Base-by-base conservation (phyloP, 2,888 invertebrate genomes). In the Eumacrocentrus americanus region DNA sequence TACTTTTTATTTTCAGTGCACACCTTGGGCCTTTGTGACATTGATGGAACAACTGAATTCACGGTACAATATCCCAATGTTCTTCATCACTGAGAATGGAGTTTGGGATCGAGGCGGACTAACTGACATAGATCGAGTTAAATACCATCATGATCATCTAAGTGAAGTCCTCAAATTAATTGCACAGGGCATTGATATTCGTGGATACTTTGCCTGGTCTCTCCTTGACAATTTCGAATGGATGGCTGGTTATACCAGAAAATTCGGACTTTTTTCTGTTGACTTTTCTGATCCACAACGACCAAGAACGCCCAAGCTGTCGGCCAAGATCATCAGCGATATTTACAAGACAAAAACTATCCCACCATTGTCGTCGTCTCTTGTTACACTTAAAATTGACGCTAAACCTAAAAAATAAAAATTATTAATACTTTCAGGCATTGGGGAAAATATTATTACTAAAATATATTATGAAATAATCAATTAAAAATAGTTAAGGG, bases 211-310 rank as follows among this genome's bases (percentile, higher is more conserved):
- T 0, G 86, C 88, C 56, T 92, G 92, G 91, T 89, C 89, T 65
- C 79, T 94, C 12, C 84, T 93, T 80, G 93, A 94, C 72, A 91
- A 91, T 73, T 91, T 89, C 78, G 92, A 94, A 77, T 93, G 92
- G 92, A 83, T 83, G 60, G 82, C 84, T 42, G 93, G 92, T 22
- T 92, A 85, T 74, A 86, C 87, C 86, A 50, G 25, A 29, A 65
- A 84, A 72, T 91, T 88, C 78, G 92, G 91, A 4, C 69, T 91
- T 0, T 89, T 87, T 69, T 82, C 85, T 66, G 89, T 91, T 0
- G 86, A 92, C 73, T 89, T 88, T 72, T 77, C 78, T 1, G 85
- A 85, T 68, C 81, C 84, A 0, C 79, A 83, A 0, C 84, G 86
- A 58, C 83, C 84, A 1, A 83, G 91, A 65, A 86, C 83, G 0